Evolutionary conservation across 2,113 vertebrate genomes (phyloP), one percentile per base, ranked within the genome.

Genomic region (Lates calcarifer): DNA sequence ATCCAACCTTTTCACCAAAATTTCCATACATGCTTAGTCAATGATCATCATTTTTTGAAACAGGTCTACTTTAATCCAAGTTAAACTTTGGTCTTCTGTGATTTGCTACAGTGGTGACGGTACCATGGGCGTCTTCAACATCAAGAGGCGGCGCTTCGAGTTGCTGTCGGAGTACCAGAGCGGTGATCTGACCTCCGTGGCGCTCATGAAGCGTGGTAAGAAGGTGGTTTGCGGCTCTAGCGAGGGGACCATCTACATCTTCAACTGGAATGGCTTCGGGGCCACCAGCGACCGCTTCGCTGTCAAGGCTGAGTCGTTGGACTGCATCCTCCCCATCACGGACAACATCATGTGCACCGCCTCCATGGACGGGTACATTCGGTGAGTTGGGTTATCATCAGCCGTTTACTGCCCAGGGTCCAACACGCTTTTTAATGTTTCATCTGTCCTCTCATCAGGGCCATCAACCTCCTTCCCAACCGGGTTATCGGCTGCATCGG

Each of bases 191-290:
- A 98, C 96, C 0, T 98, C 97, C 0, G 90, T 99, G 6, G 91
- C 82, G 0, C 88, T 99, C 81, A 96, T 99, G 96, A 99, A 99
- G 96, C 91, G 91, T 8, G 98, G 98, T 0, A 96, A 82, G 89
- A 99, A 99, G 82, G 98, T 98, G 76, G 96, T 91, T 0, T 99
- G 98, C 55, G 97, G 98, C 77, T 99, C 98, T 86, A 96, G 96
- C 0, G 97, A 99, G 60, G 98, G 98, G 2, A 98, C 94, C 28
- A 74, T 99, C 76, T 99, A 98, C 91, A 96, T 99, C 90, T 99
- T 99, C 89, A 99, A 99, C 92, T 99, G 98, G 98, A 93, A 97
- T 0, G 98, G 97, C 35, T 99, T 99, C 0, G 98, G 98, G 2
- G 98, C 98, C 0, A 96, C 98, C 73, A 99, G 98, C 3, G 98